These are phyloP conservation scores for Bergia sp. DNA, from an alignment of 92 coral and sea anemone genomes.

Conservation along the genomic window DNA sequence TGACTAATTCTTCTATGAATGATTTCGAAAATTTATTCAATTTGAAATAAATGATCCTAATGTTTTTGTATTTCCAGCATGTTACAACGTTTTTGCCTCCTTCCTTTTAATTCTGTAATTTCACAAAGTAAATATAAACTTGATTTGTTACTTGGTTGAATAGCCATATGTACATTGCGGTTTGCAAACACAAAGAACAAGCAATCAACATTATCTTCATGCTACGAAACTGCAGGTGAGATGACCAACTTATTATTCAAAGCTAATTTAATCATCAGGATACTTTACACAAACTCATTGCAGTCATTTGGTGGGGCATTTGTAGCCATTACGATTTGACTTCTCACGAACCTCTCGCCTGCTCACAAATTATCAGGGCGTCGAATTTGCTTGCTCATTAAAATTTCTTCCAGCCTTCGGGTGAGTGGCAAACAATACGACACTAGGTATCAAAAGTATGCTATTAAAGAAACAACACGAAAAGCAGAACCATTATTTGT, in stretches of 20 bases:
- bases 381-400: constrained; percentile 16
- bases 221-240: neutral
- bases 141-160: constrained; percentile 1
- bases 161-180: neutral
- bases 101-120: neutral
- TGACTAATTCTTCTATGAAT: constrained; percentile 1
- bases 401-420: constrained; percentile 15
- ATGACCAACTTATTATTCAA: constrained; percentile 1
- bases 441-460: neutral
- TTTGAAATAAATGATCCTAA: neutral
- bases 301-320: constrained; percentile 12
- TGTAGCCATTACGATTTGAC: neutral
- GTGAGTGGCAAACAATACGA: neutral
- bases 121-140: constrained; percentile 14
- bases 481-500: neutral
- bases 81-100: neutral
- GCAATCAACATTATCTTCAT: constrained; percentile 10
- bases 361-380: constrained; percentile 37
- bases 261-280: constrained; percentile 8
- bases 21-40: neutral
- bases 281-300: constrained; percentile 28
- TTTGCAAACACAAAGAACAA: constrained; percentile 16
- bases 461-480: neutral
- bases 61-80: constrained; percentile 2
- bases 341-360: constrained; percentile 19